These are phyloP conservation scores for Taenaris catops DNA, from an alignment of 2,888 invertebrate species.

Conservation along the genomic window DNA sequence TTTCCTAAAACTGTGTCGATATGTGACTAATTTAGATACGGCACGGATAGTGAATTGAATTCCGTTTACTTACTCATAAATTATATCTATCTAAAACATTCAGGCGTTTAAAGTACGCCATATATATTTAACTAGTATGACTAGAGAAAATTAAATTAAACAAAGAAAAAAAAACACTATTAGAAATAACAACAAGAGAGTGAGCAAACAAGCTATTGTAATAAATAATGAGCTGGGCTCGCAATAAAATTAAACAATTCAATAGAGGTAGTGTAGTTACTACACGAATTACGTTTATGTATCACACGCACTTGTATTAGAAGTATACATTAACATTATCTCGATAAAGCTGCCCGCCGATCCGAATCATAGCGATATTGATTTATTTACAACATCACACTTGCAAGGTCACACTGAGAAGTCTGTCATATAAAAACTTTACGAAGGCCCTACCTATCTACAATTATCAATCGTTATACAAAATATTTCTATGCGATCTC, in stretches of 20 bases:
- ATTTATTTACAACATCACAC: constrained; percentile 72
- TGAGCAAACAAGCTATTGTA: constrained; percentile 49
- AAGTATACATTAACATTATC: constrained; percentile 36
- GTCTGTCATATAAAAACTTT: constrained; percentile 72
- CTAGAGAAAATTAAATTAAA: constrained; percentile 48
- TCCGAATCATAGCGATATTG: constrained; percentile 34
- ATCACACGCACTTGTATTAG: constrained; percentile 52
- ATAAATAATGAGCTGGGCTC: constrained; percentile 67
- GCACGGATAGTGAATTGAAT: constrained; percentile 49
- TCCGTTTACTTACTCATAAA: constrained; percentile 37
- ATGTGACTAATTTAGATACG: constrained; percentile 53
- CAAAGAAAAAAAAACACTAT: constrained; percentile 35
- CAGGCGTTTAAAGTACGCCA: constrained; percentile 32
- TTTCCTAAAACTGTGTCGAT: constrained; percentile 46
- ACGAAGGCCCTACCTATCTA: constrained; percentile 59
- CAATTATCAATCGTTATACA: constrained; percentile 69
- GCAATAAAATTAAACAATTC: constrained; percentile 43
- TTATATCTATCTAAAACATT: constrained; percentile 38
- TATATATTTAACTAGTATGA: constrained; percentile 51
- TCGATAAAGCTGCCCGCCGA: constrained; percentile 33
- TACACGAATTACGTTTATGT: constrained; percentile 57
- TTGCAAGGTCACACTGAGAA: constrained; percentile 72
- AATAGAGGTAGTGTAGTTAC: constrained; percentile 72
- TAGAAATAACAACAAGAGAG: constrained; percentile 45
- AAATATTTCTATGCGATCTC: constrained; percentile 69